Conservation (phyloP, 1,140 invertebrate genomes). For the Trichonephila clavata region DNA sequence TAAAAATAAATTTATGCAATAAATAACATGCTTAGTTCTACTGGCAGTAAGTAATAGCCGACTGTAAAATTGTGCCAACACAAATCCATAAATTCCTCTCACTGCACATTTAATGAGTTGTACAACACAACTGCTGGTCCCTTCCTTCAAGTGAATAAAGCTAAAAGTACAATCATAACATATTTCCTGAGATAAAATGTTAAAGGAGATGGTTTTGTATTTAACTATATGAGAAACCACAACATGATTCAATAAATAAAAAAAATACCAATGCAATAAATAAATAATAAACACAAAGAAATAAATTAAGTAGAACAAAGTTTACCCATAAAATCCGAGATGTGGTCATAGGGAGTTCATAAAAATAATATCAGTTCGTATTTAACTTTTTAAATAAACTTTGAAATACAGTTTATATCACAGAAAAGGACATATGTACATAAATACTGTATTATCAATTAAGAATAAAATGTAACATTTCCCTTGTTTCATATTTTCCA, state of each 20-base stretch:
- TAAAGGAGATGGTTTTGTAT: no score
- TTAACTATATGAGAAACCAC: no score
- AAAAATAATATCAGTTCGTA: no score
- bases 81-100: neutral
- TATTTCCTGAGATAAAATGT: constrained; percentile 4
- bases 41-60: neutral
- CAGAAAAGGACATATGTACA: no score
- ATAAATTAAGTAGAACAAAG: neutral
- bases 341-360: neutral
- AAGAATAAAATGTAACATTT: no score
- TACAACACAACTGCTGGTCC: neutral
- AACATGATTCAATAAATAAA: constrained; percentile 8
- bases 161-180: neutral
- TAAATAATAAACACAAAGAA: neutral
- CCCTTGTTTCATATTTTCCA: no score
- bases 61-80: neutral
- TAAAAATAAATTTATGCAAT: no score
- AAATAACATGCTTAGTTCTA: no score
- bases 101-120: neutral
- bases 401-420: no score
- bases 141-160: neutral
- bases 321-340: neutral
- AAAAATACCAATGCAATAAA: neutral
- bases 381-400: no score
- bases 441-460: no score